Percentiles rank a stretch among this genome's conserved stretches.
phyloP scores from a whole-genome alignment of 2,113 vertebrate species.

The Lycaon pictus region DNA sequence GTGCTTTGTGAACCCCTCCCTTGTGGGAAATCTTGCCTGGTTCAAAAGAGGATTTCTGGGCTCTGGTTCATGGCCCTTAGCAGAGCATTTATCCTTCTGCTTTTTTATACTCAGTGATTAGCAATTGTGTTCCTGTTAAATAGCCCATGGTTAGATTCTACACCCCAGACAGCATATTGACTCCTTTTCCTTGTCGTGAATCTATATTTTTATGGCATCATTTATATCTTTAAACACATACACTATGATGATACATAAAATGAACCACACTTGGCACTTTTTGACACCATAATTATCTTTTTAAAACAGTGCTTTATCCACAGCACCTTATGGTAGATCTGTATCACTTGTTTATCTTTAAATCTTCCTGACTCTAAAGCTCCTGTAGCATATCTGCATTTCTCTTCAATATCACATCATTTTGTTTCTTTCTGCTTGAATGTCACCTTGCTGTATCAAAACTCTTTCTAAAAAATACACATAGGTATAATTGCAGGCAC shows the following conservation, averaged over 20 bases:
- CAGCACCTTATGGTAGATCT: neutral
- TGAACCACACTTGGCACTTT: slow-evolving; percentile 35
- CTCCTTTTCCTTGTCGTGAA: neutral
- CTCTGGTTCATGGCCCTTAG: neutral
- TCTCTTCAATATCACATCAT: neutral
- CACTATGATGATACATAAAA: slow-evolving; percentile 45
- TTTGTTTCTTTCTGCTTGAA: slow-evolving; percentile 9
- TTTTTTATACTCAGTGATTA: slow-evolving; percentile 39
- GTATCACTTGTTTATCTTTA: slow-evolving; percentile 23
- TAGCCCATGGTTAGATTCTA: neutral
- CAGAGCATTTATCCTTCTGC: neutral
- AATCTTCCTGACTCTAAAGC: neutral
- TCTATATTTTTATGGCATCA: slow-evolving; percentile 29
- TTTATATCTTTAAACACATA: slow-evolving; percentile 50
- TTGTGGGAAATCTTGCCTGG: neutral
- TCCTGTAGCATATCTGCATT: neutral
- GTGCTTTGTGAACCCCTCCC: neutral
- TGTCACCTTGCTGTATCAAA: neutral
- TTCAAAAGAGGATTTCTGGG: neutral
- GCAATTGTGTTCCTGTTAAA: neutral
- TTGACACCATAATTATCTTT: neutral
- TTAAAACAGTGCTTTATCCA: slow-evolving; percentile 5
- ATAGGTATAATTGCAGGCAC: neutral
- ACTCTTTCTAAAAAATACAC: neutral
- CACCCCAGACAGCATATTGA: neutral